phyloP scores from a whole-genome alignment of 2,888 invertebrate species.

The Drosophila acutilabella region DNA sequence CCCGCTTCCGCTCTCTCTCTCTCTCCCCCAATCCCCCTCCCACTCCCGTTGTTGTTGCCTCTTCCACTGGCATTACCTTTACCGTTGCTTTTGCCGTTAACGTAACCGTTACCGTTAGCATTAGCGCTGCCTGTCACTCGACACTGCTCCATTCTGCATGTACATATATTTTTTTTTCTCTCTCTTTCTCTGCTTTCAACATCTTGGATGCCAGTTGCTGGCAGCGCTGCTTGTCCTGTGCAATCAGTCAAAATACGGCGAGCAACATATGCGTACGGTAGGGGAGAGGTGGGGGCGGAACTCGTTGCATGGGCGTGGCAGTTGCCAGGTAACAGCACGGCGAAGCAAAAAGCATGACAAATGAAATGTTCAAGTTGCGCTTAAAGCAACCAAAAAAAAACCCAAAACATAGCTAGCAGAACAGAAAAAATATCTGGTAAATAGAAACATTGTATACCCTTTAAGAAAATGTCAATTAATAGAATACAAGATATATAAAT shows the following conservation, averaged over 20 bases:
- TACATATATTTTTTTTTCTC: constrained; percentile 33
- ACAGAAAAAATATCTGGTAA: background rate
- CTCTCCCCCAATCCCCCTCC: background rate
- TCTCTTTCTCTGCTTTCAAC: constrained; percentile 7
- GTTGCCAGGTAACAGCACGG: constrained; percentile 60
- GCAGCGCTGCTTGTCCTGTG: constrained; percentile 63
- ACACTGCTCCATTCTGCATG: constrained; percentile 53
- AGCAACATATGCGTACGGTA: constrained; percentile 73
- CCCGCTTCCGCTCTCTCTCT: background rate
- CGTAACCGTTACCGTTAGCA: constrained; percentile 29
- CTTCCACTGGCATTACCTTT: constrained; percentile 31
- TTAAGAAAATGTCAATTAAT: background rate
- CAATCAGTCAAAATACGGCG: constrained; percentile 78
- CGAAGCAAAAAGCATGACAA: constrained; percentile 75
- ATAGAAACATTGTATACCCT: background rate
- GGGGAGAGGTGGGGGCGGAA: background rate
- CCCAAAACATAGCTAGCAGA: constrained; percentile 35
- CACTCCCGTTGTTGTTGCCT: background rate
- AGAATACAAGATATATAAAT: background rate
- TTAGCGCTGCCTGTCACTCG: constrained; percentile 61
- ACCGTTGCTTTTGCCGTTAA: background rate
- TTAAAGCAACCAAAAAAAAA: constrained; percentile 57
- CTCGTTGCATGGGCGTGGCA: constrained; percentile 53
- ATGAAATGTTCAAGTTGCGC: constrained; percentile 80
- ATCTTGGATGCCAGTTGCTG: constrained; percentile 34